Evolutionary conservation across 2,888 invertebrate genomes (phyloP).

Genomic region (Ochlodes sylvanus): DNA sequence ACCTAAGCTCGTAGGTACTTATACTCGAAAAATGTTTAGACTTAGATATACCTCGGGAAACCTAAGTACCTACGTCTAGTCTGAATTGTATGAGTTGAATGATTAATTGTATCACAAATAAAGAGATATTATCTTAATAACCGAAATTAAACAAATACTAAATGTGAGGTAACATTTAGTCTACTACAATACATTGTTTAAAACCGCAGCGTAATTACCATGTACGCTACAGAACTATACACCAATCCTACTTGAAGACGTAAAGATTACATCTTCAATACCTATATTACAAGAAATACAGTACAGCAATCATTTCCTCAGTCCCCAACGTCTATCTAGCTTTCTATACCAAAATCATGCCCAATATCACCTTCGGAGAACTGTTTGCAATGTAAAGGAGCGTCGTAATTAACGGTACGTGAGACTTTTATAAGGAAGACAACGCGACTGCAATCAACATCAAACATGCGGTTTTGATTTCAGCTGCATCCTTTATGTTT

Average conservation of each 20-base stretch:
- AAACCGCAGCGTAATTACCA: too few species aligned
- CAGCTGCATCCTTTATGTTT: slow-evolving; percentile 14
- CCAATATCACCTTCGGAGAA: slow-evolving; percentile 18
- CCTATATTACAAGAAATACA: neutral
- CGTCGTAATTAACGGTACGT: slow-evolving; percentile 29
- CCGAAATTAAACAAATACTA: too few species aligned
- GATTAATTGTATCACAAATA: too few species aligned
- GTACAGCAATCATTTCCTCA: neutral
- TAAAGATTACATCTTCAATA: neutral
- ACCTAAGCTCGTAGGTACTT: too few species aligned
- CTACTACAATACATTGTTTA: too few species aligned
- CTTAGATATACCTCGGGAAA: too few species aligned
- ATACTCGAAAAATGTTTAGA: too few species aligned
- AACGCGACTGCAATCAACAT: slow-evolving; percentile 34
- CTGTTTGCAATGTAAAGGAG: slow-evolving; percentile 26
- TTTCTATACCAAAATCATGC: neutral
- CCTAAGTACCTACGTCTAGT: too few species aligned
- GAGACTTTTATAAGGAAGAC: slow-evolving; percentile 30
- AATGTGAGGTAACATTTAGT: too few species aligned
- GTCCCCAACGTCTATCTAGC: neutral
- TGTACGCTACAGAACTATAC: too few species aligned
- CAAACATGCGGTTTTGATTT: slow-evolving; percentile 28
- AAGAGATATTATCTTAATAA: too few species aligned
- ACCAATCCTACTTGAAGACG: neutral
- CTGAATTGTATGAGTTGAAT: too few species aligned